Conservation (phyloP, 2,888 invertebrate species). For the Lycaena phlaeas region DNA sequence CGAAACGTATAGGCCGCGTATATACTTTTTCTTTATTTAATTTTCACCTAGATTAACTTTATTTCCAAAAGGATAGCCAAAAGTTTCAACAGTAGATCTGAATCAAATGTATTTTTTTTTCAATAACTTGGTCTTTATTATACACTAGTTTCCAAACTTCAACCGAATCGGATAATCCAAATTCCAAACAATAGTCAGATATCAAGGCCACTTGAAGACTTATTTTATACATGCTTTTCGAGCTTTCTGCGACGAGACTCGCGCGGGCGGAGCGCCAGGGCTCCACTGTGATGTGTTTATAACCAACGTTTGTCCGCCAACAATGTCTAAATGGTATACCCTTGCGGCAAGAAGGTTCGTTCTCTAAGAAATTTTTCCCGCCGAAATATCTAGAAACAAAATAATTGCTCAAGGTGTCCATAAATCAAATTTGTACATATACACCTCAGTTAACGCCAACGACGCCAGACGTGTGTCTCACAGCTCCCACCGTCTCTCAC, state of each 20-base stretch:
- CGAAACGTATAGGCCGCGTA: slow-evolving; percentile 68
- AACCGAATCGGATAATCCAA: slow-evolving; percentile 64
- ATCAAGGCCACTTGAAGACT: slow-evolving; percentile 73
- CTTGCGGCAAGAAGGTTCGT: slow-evolving; percentile 61
- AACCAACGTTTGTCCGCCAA: slow-evolving; percentile 55
- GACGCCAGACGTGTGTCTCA: no score
- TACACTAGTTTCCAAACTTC: slow-evolving; percentile 67
- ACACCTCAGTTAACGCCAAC: slow-evolving; percentile 35
- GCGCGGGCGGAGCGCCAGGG: slow-evolving; percentile 26
- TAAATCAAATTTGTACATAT: slow-evolving; percentile 66
- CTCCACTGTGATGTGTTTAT: slow-evolving; percentile 19
- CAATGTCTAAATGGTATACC: slow-evolving; percentile 64
- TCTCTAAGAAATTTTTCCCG: slow-evolving; percentile 46
- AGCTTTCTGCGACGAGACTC: slow-evolving; percentile 54
- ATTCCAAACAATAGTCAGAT: slow-evolving; percentile 67
- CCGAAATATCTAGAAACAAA: slow-evolving; percentile 57
- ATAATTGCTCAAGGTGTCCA: slow-evolving; percentile 42
- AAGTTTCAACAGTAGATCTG: slow-evolving; percentile 65
- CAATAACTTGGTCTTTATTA: slow-evolving; percentile 66
- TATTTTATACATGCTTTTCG: slow-evolving; percentile 51
- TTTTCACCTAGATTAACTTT: slow-evolving; percentile 58
- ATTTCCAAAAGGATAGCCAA: slow-evolving; percentile 71
- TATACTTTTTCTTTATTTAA: slow-evolving; percentile 45
- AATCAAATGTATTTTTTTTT: slow-evolving; percentile 55
- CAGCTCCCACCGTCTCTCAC: no score